phyloP scores from a whole-genome alignment of 2,888 invertebrate species.

The Heliconius sara region DNA sequence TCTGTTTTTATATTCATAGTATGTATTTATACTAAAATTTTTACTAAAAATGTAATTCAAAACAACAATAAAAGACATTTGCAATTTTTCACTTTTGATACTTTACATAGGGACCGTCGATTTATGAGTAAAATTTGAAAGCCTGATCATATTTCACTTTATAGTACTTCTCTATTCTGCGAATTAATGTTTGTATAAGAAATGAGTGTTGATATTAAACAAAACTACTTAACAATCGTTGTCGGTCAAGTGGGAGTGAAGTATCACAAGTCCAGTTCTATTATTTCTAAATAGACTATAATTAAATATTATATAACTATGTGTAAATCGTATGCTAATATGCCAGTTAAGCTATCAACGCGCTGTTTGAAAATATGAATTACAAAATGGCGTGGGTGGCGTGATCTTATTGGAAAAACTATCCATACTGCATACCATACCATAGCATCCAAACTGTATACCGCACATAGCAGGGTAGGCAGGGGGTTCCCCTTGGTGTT shows the following conservation, averaged over 20 bases:
- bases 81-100: too few relatives aligned
- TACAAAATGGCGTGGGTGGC: too few relatives aligned
- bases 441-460: not conserved
- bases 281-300: slow-evolving; percentile 6
- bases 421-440: not conserved
- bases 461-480: not conserved
- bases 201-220: slow-evolving; percentile 34
- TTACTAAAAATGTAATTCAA: too few relatives aligned
- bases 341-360: too few relatives aligned
- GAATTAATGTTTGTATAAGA: slow-evolving; percentile 26
- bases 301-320: not conserved
- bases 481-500: not conserved
- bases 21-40: too few relatives aligned
- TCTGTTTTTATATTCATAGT: too few relatives aligned
- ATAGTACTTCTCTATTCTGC: slow-evolving; percentile 1
- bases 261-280: slow-evolving; percentile 23
- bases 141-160: not conserved
- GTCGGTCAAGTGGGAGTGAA: slow-evolving; percentile 34
- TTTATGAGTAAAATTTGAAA: not conserved
- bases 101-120: too few relatives aligned
- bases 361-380: too few relatives aligned
- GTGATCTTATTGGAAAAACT: too few relatives aligned
- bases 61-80: too few relatives aligned
- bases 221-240: slow-evolving; percentile 36
- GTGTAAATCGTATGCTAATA: not conserved